phyloP scores from a whole-genome alignment of 1,140 invertebrate genomes.

The Hirudo medicinalis region DNA sequence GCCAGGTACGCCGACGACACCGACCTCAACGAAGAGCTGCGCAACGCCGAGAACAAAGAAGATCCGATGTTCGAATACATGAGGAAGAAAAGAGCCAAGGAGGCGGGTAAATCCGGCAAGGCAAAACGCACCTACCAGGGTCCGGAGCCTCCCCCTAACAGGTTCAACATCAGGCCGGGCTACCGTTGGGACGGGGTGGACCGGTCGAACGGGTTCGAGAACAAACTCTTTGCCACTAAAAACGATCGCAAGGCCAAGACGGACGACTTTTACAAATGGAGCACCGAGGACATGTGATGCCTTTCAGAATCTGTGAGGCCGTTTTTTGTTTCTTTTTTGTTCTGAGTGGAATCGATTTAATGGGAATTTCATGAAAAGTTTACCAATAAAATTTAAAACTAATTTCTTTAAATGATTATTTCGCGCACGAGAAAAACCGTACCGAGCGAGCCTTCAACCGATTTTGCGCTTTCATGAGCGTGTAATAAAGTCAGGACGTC shows the following conservation, averaged over 20 bases:
- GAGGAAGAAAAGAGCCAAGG: slow-evolving; percentile 55
- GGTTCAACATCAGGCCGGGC: slow-evolving; percentile 79
- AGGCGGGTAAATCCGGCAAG: slow-evolving; percentile 35
- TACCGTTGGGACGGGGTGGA: slow-evolving; percentile 97
- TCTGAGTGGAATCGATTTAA: too few species aligned
- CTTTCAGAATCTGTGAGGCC: too few species aligned
- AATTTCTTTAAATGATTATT: too few species aligned
- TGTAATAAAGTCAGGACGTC: too few species aligned
- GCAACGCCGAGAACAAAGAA: slow-evolving; percentile 61
- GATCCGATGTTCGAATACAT: slow-evolving; percentile 89
- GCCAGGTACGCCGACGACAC: slow-evolving; percentile 73
- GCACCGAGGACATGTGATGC: slow-evolving; percentile 73
- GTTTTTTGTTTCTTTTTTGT: too few species aligned
- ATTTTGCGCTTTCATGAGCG: too few species aligned
- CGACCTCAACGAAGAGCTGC: slow-evolving; percentile 66
- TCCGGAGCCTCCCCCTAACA: slow-evolving; percentile 63
- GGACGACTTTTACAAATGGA: slow-evolving; percentile 86
- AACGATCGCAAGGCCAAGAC: slow-evolving; percentile 61
- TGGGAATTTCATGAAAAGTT: too few species aligned
- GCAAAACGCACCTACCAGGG: slow-evolving; percentile 59
- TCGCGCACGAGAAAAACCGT: too few species aligned
- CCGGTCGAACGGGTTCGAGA: slow-evolving; percentile 90
- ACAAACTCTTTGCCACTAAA: slow-evolving; percentile 65
- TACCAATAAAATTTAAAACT: too few species aligned
- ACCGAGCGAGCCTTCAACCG: too few species aligned